Evolutionary conservation across 2,113 vertebrate species (phyloP), one percentile per base, ranked within the genome.

Genomic region (Bagarius yarrelli): DNA sequence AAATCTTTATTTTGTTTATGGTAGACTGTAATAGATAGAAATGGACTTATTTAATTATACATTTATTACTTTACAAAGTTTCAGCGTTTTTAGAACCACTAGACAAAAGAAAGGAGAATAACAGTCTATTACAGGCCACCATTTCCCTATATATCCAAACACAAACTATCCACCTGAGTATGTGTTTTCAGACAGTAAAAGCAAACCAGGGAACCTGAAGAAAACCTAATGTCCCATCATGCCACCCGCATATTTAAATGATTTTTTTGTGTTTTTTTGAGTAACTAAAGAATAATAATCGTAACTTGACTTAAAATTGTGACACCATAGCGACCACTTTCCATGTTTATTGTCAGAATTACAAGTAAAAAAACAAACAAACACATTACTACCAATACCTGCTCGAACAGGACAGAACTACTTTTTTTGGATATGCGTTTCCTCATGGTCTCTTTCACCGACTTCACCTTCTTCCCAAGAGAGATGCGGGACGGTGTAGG

Each of bases 371-470:
- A 50, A 34, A 2, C 8, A 6, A 16, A 5, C 23, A 52, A 44
- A 40, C 16, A 16, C 34, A 50, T 32, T 64, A 25, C 53, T 55
- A 2, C n/a, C 15, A 21, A 44, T 80, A 95, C 97, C 95, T 98
- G 97, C 63, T 96, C 95, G 63, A 95, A 93, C 25, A 94, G 85
- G 60, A 94, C 93, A 64, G 89, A 91, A 87, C 94, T 94, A 23
- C 96, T 96, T 87, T 96, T 96, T 90, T 97, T 98, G 73, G 96
- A 96, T 89, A 99, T 98, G 87, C 95, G 95, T 86, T 97, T 99
- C 89, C 95, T 96, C 97, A 99, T 96, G 0, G 96, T 98, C 84
- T 99, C 97, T 86, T 95, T 96, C 84, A 99, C 97, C 0, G 97
- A 99, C 83, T 96, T 99, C 87, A 99, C 97, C 84, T 98, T 99